Conservation (phyloP, 1,140 invertebrate genomes). For the Pseudoatta argentina region DNA sequence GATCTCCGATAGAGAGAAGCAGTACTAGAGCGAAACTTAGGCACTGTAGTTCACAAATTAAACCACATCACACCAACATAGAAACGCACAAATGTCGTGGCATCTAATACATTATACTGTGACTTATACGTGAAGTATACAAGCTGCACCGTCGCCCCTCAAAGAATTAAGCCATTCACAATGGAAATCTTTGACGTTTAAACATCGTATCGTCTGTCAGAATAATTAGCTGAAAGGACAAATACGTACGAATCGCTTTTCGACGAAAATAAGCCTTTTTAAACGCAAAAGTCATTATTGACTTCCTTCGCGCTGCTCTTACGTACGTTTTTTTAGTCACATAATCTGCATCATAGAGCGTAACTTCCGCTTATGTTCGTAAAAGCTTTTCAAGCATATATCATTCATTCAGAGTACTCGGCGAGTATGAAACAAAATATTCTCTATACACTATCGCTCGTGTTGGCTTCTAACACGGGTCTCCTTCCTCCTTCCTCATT, state of each 20-base stretch:
- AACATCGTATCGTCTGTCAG: background rate
- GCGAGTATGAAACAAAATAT: constrained; percentile 24
- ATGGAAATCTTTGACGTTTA: constrained; percentile 25
- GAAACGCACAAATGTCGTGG: constrained; percentile 46
- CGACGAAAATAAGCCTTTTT: constrained; percentile 22
- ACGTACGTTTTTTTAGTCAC: constrained; percentile 17
- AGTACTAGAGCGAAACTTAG: constrained; percentile 51
- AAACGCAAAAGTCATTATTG: constrained; percentile 6
- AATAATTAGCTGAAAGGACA: constrained; percentile 20
- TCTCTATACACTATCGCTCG: constrained; percentile 35
- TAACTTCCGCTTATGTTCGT: constrained; percentile 37
- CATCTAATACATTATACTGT: constrained; percentile 32
- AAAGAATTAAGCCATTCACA: constrained; percentile 60
- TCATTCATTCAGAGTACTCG: constrained; percentile 19
- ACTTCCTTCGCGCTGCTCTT: constrained; percentile 5
- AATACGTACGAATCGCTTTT: constrained; percentile 34
- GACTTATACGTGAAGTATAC: constrained; percentile 29
- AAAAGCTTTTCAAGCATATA: constrained; percentile 9
- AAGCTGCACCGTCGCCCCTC: constrained; percentile 58
- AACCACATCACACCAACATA: constrained; percentile 63
- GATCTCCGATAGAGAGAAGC: constrained; percentile 32
- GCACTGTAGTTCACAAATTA: constrained; percentile 59
- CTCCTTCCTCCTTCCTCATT: background rate
- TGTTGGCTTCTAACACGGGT: constrained; percentile 10
- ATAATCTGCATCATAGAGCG: constrained; percentile 41